Base-by-base conservation (phyloP, 2,888 invertebrate species). In the Operophtera brumata region DNA sequence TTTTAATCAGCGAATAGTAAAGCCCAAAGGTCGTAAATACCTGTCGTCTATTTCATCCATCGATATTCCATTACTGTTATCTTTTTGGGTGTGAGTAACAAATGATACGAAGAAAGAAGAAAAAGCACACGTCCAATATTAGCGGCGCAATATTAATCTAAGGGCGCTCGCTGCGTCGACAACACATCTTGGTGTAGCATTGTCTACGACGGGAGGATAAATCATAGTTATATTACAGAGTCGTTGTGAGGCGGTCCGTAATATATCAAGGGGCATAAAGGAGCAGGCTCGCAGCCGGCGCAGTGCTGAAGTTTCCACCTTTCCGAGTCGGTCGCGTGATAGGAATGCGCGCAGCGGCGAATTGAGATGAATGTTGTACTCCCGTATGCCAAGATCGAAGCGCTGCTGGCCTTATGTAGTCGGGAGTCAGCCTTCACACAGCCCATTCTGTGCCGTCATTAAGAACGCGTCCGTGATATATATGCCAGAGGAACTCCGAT, bases 201-300 rank as follows among this genome's bases (percentile, higher is more conserved):
- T 78, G 73, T 77, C 70, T 73, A 65, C 63, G 77, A 75, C 75
- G 65, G 59, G 62, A 57, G 75, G 67, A 82, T 83, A 82, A 83
- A 85, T 84, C 82, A 80, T 78, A 74, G 77, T 73, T 68, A 79
- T 83, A 81, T 84, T 82, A 80, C 78, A 67, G 74, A 82, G 80
- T 82, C 80, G 76, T 77, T 71, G 73, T 78, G 73, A 71, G 73
- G 75, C 67, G 64, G 74, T 60, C 71, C 62, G 74, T 80, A 80
- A 83, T 84, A 83, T 80, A 82, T 84, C 82, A 84, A 77, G 71
- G 63, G 69, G 76, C 65, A 77, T 81, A 78, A 80, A 78, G 73
- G 72, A 76, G 67, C 69, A 71, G 69, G 65, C 66, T 63, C 67
- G 66, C 62, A 65, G 62, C 58, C 69, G 67, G 63, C 66, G 56